Conservation (phyloP, 2,888 invertebrate species). For the Germaria angustata region DNA sequence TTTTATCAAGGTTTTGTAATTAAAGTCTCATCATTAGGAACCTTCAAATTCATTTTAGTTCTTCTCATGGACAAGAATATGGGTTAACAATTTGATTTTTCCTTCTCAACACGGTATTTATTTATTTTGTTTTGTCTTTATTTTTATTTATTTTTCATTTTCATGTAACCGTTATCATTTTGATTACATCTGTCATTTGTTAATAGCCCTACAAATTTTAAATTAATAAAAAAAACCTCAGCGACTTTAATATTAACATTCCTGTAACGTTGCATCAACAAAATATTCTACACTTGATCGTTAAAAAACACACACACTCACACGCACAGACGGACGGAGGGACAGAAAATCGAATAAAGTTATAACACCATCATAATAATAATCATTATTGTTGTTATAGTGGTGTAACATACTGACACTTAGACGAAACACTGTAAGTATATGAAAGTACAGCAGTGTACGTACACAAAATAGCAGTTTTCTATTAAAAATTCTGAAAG, state of each 20-base stretch:
- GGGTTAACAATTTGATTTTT: conserved; percentile 22
- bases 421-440: neutral
- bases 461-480: neutral
- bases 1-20: neutral
- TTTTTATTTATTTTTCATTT: neutral
- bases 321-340: neutral
- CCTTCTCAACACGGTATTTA: neutral
- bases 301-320: neutral
- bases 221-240: conserved; percentile 10
- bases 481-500: no score
- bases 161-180: conserved; percentile 64
- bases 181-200: conserved; percentile 64
- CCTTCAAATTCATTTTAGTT: neutral
- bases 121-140: no score
- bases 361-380: conserved; percentile 12
- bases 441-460: neutral
- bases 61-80: conserved; percentile 23
- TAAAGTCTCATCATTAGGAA: neutral
- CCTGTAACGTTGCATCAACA: conserved; percentile 14
- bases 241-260: conserved; percentile 28
- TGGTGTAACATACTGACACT: conserved; percentile 37
- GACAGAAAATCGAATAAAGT: conserved; percentile 8
- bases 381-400: neutral
- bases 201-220: conserved; percentile 52
- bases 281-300: neutral